Evolutionary conservation across 1,140 invertebrate genomes (phyloP), one percentile per base, ranked within the genome.

Genomic region (Cecropterus lyciades): DNA sequence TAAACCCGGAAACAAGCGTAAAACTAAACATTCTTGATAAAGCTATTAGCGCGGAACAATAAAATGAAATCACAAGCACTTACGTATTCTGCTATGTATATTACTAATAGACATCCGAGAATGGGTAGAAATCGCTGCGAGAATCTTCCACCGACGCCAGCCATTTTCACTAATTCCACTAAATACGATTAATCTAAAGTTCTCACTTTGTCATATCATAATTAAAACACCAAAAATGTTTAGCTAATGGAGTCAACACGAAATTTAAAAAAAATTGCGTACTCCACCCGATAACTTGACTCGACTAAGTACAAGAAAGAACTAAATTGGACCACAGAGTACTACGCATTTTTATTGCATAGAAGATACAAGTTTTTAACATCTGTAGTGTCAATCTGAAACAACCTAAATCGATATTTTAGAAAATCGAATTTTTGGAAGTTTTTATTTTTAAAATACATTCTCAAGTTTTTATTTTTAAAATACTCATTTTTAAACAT

Each of bases 191-290:
- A 57, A 63, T 67, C 40, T 59, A 69, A 53, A 53, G 52, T 69
- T 56, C 64, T 55, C 64, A 68, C 46, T 73, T 72, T 72, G 77
- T 87, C 83, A 85, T 84, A 84, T 79, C 84, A 85, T 84, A 82
- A 70, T 84, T 84, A 75, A 37, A 75, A 53, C 15, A 55, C 17
- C 30, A 17, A n/a, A 65, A 56, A 65, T 11, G 24, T 56, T 33
- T 11, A 16, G 53, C 51, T 43, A 43, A 67, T 70, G 65, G 57
- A 57, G 69, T 55, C 30, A 51, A 52, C 59, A 57, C 69, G 24
- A 71, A 68, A 57, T 56, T 56, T 53, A 51, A 1, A 17, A 51
- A 70, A 63, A 66, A 72, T 46, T 66, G 63, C 71, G 73, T 67
- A 73, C 71, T 72, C 63, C 33, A 9, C 5, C 33, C 33, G 11